Base-by-base conservation (phyloP, 1,140 invertebrate genomes). In the Araneus ventricosus region DNA sequence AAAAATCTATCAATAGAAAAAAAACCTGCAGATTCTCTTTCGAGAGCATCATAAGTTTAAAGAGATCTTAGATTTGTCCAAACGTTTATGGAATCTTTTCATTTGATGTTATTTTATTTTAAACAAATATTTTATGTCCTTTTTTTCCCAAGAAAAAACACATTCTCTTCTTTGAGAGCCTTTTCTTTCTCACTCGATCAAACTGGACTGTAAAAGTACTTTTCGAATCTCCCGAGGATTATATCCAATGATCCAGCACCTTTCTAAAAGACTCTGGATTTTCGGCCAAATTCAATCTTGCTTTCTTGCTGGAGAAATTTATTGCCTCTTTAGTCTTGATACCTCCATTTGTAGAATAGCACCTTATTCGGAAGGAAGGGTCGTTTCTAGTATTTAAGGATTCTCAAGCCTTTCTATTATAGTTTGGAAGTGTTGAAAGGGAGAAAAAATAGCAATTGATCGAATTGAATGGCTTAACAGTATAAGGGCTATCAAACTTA, bases 121-220 rank as follows among this genome's bases (percentile, higher is more conserved):
- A 63, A 63, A 27, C 61, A 63, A 63, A 63, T 63, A 24, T 63
- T 63, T 63, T 63, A 27, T 63, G 27, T 24, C 5, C 61, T n/a
- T n/a, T n/a, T 27, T 63, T 63, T 61, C 10, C 14, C 0, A 5
- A 59, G 57, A 86, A 86, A 86, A n/a, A 34, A 86, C 61, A 20
- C 30, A 30, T 37, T 86, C 61, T 63, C 8, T 17, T 86, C 57
- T 34, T 45, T 86, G 84, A 86, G 61, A 86, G 84, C 84, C 59
- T 86, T 86, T 86, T 27, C 84, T 86, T 86, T 52, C 84, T 86
- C 84, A 59, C 52, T 59, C 20, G 52, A 86, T 14, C 61, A 86
- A 59, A 86, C 57, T 86, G 45, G n/a, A 27, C n/a, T 6, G 45
- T 59, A 86, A 75, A 34, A 34, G 41, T 59, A 30, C 27, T 59